These are phyloP conservation scores for Eublepharis macularius DNA, from an alignment of 2,113 vertebrate genomes.

Conservation along the genomic window DNA sequence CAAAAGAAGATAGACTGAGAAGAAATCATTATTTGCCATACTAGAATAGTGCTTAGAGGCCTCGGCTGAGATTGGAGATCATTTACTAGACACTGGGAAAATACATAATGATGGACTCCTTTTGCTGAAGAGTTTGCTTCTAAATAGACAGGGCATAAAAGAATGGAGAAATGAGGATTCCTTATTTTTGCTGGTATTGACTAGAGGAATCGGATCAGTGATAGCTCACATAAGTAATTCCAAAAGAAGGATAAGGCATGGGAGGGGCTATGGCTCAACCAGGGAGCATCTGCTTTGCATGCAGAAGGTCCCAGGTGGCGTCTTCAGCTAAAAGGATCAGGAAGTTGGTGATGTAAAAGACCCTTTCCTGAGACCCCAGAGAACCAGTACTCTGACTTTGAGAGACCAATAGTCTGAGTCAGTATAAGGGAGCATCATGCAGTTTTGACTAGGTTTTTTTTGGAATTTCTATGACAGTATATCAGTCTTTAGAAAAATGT, in stretches of 20 bases:
- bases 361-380: too few relatives aligned
- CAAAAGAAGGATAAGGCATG: neutral
- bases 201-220: neutral
- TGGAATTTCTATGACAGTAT: too few relatives aligned
- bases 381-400: too few relatives aligned
- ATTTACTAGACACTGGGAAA: neutral
- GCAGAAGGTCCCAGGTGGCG: too few relatives aligned
- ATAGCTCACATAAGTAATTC: neutral
- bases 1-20: neutral
- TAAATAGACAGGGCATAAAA: neutral
- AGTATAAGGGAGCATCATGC: too few relatives aligned
- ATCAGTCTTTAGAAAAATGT: too few relatives aligned
- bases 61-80: neutral
- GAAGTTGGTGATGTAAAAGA: too few relatives aligned
- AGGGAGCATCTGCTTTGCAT: too few relatives aligned
- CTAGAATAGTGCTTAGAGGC: neutral
- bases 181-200: neutral
- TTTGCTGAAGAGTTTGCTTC: neutral
- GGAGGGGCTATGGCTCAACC: neutral
- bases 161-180: neutral
- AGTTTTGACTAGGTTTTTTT: neutral
- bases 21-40: slow-evolving; percentile 9
- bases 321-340: too few relatives aligned
- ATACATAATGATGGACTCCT: slow-evolving; percentile 5
- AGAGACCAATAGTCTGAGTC: too few relatives aligned